These are phyloP conservation scores for Callopanchax toddi DNA, from an alignment of 2,113 vertebrate species.

Conservation along the genomic window DNA sequence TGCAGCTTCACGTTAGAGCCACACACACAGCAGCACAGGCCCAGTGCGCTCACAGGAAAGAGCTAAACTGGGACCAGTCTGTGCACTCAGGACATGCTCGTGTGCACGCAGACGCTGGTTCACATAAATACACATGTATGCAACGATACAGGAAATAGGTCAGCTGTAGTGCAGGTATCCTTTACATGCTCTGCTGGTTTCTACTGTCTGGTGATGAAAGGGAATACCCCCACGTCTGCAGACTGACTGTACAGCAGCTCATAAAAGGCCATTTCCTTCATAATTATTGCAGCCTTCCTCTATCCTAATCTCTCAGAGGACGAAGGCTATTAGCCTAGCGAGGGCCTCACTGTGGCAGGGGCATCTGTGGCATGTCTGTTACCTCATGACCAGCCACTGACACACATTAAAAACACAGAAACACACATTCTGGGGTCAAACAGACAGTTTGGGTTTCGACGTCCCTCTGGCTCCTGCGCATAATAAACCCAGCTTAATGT, in stretches of 20 bases:
- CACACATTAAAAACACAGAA: conserved; percentile 4
- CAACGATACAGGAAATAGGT: conserved; percentile 60
- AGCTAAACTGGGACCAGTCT: conserved; percentile 26
- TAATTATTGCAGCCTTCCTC: conserved; percentile 56
- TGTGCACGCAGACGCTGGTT: neutral
- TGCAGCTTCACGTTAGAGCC: conserved; percentile 25
- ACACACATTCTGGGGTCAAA: neutral
- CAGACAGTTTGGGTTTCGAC: neutral
- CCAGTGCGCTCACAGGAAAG: conserved; percentile 57
- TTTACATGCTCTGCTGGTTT: conserved; percentile 60
- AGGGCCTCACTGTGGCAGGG: conserved; percentile 31
- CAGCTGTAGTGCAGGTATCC: conserved; percentile 55
- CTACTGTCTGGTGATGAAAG: conserved; percentile 52
- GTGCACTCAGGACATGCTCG: conserved; percentile 11
- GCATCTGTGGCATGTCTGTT: conserved; percentile 53
- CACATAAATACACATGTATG: conserved; percentile 24
- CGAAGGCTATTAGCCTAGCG: conserved; percentile 52
- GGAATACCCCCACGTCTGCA: conserved; percentile 37
- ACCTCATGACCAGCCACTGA: conserved; percentile 28
- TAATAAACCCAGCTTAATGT: neutral
- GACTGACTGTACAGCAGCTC: conserved; percentile 30
- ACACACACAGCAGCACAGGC: conserved; percentile 28
- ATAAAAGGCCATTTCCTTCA: conserved; percentile 68
- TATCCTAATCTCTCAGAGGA: conserved; percentile 54
- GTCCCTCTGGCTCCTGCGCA: neutral